Base-by-base conservation (phyloP, 2,888 invertebrate species). In the Scaptomyza tumidula region DNA sequence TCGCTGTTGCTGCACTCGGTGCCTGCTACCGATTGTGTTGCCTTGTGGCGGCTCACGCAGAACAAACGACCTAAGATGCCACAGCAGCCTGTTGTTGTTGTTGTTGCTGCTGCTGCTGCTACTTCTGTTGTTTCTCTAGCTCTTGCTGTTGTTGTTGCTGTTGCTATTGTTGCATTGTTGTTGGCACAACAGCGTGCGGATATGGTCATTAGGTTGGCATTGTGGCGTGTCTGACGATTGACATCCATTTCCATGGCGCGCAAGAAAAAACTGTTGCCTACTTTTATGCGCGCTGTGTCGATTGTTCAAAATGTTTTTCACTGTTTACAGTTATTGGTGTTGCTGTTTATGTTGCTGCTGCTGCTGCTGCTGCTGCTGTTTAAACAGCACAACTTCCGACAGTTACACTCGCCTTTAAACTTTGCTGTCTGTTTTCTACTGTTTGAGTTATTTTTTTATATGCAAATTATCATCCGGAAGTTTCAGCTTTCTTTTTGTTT, bases 171-270 rank as follows among this genome's bases (percentile, higher is more conserved):
- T 58, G 71, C 71, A 62, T 73, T 71, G 72, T 82, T 86, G 73
- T 86, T 89, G 60, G 84, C 80, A 64, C 86, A 89, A 67, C 89
- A 83, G 59, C 89, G 86, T 52, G 91, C 90, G 68, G 91, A 90
- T 74, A 91, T 90, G 89, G 89, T 90, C 84, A 90, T 90, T 81
- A 89, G 88, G 79, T 85, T 90, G 86, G 83, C 90, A 83, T 81
- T 86, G 79, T 80, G 87, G 75, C 80, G 87, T 84, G 73, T 80
- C 71, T 83, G 83, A 64, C 91, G 90, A 87, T 92, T 91, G 71
- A 92, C 92, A 87, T 92, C 92, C 90, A 91, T 91, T 90, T 91
- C 92, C 92, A 88, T 89, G 63, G 66, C 73, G 72, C 55, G 67
- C 67, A 67, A 55, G 59, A 62, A 72, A 69, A 73, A 82, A 71